Base-by-base conservation (phyloP, 2,113 vertebrate species). In the Cettia cetti region DNA sequence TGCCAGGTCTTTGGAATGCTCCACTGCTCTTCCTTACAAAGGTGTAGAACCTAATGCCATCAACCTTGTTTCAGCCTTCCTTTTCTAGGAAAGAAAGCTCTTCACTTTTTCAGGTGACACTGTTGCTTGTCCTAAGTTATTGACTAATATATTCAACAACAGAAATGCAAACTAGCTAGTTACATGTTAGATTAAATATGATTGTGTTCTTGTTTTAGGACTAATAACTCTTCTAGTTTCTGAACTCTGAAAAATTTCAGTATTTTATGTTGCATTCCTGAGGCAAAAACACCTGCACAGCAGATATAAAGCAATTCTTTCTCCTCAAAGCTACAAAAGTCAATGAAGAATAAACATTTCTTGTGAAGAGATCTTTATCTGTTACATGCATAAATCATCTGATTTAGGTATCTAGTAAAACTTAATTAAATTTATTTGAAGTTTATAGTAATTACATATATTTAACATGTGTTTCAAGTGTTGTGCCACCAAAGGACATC, bases 401-500 rank as follows among this genome's bases (percentile, higher is more conserved):
- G n/a, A n/a, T n/a, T n/a, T n/a, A 15, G 6, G 22, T 60, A 60
- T 49, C 20, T 30, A 30, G 44, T 24, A 49, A 53, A 61, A 50
- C 19, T 35, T 72, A 39, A 42, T 54, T 33, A 69, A 80, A 47
- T 68, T 5, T 44, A n/a, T 54, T 72, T 57, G 11, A 57, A 69
- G 56, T 80, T 30, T 56, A 26, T 57, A 78, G 59, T 45, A 31
- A 61, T 78, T 50, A 53, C 1, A 7, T 66, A 15, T 45, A 45
- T 72, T 35, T 42, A 47, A 8, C 21, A 13, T 21, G 7, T 37
- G 11, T 40, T 75, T 75, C 47, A 56, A 56, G 26, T 54, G n/a
- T 15, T 3, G 1, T 45, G n/a, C n/a, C 22, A 28, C 52, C 0
- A 1, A 68, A 49, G 56, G 33, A 33, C 28, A 47, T 75, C 7